Evolutionary conservation across 2,888 invertebrate genomes (phyloP), one percentile per base, ranked within the genome.

Genomic region (Dasypogon diadema): DNA sequence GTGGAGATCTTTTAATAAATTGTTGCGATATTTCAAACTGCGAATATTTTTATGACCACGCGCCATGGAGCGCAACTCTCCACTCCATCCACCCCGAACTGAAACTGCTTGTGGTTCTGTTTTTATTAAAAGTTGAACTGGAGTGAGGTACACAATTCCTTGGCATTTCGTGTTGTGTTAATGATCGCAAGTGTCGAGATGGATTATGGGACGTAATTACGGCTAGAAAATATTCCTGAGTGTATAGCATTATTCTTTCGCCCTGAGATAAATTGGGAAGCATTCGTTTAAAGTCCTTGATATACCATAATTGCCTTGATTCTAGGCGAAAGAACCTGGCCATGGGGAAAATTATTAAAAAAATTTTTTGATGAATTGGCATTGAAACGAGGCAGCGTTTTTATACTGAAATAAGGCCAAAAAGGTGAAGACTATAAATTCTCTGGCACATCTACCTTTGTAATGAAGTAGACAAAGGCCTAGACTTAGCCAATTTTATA

Each of bases 1-100:
- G 56, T 26, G 30, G 56, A n/a, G 6, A 56, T 6, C 26, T 22
- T 56, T 56, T 56, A 56, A 56, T 56, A 56, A 56, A 56, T 56
- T 26, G 56, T 30, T 6, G 26, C 24, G 8, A 56, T 26, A 24
- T 56, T 26, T 56, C 56, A 56, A 14, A 2, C 26, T 51, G 18
- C 51, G 51, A 51, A 51, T 51, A 18, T 51, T 51, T 51, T 51
- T 51, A 51, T 51, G 51, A 51, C 16, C 51, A 51, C 51, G 6
- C 51, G 21, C 51, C 51, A 21, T 21, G 2, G 8, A 51, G n/a
- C 18, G 2, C 51, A 51, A 16, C 18, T 16, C 16, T 8, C 6
- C 16, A 51, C 2, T 18, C 51, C 16, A 48, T 12, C n/a, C 34
- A 30, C 1, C 5, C 34, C 34, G 10, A 10, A 30, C 34, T 10